Base-by-base conservation (phyloP, 1,140 invertebrate genomes). In the Hyposmocoma kahamanoa region DNA sequence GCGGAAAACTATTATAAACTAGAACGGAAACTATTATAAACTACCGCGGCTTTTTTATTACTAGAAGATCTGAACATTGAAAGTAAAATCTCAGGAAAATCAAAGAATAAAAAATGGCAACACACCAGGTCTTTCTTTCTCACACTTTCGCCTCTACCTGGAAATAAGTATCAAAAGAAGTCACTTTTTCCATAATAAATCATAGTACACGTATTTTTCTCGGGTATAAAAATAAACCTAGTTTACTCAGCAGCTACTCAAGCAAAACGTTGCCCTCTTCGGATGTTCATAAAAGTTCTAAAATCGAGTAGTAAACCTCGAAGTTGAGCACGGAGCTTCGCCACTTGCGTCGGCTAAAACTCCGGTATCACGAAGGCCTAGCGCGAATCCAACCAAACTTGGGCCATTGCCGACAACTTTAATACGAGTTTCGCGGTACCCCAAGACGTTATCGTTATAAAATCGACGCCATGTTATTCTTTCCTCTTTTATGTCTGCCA, bases 361-460 rank as follows among this genome's bases (percentile, higher is more conserved):
- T 62, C 52, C 61, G 63, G 59, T 70, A 69, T 70, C 61, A 62
- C 32, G 48, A 38, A 36, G 55, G 56, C 63, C 62, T 62, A 59
- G 53, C 53, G 48, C 3, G 32, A 56, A 59, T 52, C 50, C 53
- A 48, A 41, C 19, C 13, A 56, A 72, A 70, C 56, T 70, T 64
- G 22, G 51, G 38, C 53, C 62, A 55, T 59, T 47, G 48, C 46
- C 47, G 54, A 47, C 57, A 61, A 72, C 54, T 68, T 71, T 71
- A 66, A 69, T 67, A 62, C 62, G 68, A 72, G 48, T 74, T 74
- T 50, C 42, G 60, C 49, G 57, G 52, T 63, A 62, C 59, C 62
- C 50, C 42, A 11, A 46, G 53, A 62, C 59, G 52, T 68, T 67
- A 66, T 70, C 64, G 58, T 66, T 67, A 62, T 65, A 65, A 71